Percentiles rank a stretch among this genome's conserved stretches.
Conservation (phyloP, 2,113 vertebrate species). For the Sialia sialis region DNA sequence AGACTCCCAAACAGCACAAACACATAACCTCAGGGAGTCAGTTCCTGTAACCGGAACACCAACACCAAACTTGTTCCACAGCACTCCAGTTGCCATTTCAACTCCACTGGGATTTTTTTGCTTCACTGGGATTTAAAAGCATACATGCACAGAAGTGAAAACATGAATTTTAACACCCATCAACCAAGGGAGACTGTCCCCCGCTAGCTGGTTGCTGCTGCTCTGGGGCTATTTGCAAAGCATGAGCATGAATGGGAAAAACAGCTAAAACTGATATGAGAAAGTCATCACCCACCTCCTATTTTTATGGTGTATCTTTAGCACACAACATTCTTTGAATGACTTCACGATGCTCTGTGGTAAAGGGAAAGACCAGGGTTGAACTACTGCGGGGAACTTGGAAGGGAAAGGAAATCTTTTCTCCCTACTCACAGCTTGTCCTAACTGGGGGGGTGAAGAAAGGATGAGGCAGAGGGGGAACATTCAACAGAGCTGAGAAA, state of each 20-base stretch:
- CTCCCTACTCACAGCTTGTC: background rate
- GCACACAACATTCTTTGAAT: constrained; percentile 15
- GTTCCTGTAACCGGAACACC: background rate
- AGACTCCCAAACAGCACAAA: background rate
- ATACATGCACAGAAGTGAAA: background rate
- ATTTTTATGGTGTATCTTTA: constrained; percentile 3
- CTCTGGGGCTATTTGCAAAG: background rate
- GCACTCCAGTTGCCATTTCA: background rate
- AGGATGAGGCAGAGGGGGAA: background rate
- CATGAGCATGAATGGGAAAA: background rate
- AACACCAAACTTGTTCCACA: background rate
- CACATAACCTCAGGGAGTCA: background rate
- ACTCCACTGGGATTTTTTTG: background rate
- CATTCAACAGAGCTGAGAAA: background rate
- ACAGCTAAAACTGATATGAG: background rate
- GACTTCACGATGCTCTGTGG: background rate
- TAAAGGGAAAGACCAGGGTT: background rate
- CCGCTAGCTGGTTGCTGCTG: background rate
- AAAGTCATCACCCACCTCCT: background rate
- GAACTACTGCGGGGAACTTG: background rate
- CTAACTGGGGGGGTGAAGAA: background rate
- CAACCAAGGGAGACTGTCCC: background rate
- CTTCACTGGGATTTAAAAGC: background rate
- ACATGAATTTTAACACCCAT: background rate
- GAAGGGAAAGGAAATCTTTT: constrained; percentile 25